Evolutionary conservation across 2,888 invertebrate species (phyloP), one percentile per base, ranked within the genome.

Genomic region (Papilio protenor): DNA sequence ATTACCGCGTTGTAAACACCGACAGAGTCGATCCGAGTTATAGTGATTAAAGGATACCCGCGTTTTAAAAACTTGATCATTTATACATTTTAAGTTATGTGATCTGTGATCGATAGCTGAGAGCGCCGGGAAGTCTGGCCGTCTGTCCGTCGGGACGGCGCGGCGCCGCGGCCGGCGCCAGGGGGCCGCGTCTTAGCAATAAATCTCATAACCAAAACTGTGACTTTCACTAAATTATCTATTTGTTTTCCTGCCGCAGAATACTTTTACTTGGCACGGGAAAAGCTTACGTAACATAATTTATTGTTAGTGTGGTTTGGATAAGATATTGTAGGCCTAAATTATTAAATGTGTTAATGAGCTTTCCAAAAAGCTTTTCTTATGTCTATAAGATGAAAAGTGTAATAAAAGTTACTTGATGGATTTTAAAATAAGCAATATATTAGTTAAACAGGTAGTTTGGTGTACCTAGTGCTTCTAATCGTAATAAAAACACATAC

Each of bases 101-200:
- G 86, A 89, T 89, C 89, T 85, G 84, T 85, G 89, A 92, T 92
- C 93, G 88, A 92, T 92, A 87, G 86, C 79, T 83, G 81, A 87
- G 85, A 77, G 81, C 89, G 93, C 89, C 93, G 82, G 80, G 80
- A 83, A 85, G 94, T 93, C 94, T 94, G 92, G 81, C 88, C 89
- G 92, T 78, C 92, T 93, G 92, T 81, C 88, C 89, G 92, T 78
- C 92, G 92, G 93, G 94, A 93, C 94, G 84, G 92, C 90, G 84
- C 89, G 94, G 90, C 93, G 94, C 92, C 89, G n/a, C 79, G 77
- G 78, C 77, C 78, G 86, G 92, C 94, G 94, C 92, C 94, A 83
- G 80, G 93, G 93, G 93, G 93, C 80, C 92, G 89, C 80, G 81
- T 81, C 79, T 55, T 21, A 84, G 81, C 85, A 85, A 89, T 88